Conservation (phyloP, 2,797 vertebrate genomes). For the Lithobates pipiens region DNA sequence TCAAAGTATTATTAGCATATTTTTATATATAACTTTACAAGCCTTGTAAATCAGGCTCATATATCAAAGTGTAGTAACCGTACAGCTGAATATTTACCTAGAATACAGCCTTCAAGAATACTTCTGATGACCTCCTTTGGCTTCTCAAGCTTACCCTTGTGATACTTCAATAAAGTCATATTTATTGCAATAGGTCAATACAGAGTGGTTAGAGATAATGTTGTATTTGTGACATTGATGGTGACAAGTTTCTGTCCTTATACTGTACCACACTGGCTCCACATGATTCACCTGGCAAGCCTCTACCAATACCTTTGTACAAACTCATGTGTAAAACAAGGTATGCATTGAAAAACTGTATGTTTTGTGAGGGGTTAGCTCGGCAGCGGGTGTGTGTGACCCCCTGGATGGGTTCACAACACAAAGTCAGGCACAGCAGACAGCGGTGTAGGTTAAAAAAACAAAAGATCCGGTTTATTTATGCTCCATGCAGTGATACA, state of each 20-base stretch:
- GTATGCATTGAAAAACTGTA: too few species aligned
- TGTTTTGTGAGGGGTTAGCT: too few species aligned
- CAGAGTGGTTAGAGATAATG: conserved; percentile 37
- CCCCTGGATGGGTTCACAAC: too few species aligned
- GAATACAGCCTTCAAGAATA: neutral
- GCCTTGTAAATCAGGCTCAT: conserved; percentile 15
- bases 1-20: conserved; percentile 39
- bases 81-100: neutral
- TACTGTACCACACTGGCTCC: conserved; percentile 11
- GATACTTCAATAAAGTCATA: conserved; percentile 41
- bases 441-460: too few species aligned
- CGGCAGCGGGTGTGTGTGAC: too few species aligned
- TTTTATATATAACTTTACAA: conserved; percentile 24
- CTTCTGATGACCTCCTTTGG: conserved; percentile 3
- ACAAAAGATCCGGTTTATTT: too few species aligned
- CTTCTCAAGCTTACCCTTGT: conserved; percentile 36
- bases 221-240: conserved; percentile 40
- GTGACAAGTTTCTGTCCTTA: conserved; percentile 39
- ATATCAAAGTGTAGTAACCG: conserved; percentile 22
- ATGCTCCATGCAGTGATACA: too few species aligned
- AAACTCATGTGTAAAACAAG: too few species aligned
- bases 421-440: too few species aligned
- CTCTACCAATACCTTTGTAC: neutral
- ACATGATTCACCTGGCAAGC: conserved; percentile 22
- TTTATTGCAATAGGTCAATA: conserved; percentile 43